These are phyloP conservation scores for Biston betularia DNA, from an alignment of 2,888 invertebrate species.

Conservation along the genomic window DNA sequence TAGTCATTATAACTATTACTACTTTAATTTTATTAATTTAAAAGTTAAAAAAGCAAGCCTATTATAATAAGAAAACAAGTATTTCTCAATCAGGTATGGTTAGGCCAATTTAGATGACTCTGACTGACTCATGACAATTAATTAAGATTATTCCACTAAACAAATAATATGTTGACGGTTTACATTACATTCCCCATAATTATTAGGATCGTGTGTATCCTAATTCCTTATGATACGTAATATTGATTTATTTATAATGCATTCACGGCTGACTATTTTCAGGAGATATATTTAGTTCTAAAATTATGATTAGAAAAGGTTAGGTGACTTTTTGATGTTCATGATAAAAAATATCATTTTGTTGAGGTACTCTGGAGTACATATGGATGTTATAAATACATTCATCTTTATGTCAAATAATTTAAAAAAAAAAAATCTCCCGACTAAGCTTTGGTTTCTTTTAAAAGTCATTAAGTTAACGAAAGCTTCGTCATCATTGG, in stretches of 20 bases:
- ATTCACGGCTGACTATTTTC: constrained; percentile 10
- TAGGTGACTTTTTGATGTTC: constrained; percentile 26
- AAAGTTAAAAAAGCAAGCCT: constrained; percentile 55
- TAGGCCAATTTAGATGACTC: constrained; percentile 34
- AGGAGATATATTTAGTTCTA: constrained; percentile 8
- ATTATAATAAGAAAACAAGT: constrained; percentile 24
- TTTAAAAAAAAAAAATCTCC: constrained; percentile 34
- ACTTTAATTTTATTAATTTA: constrained; percentile 48
- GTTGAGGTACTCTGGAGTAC: constrained; percentile 17
- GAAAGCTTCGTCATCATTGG: constrained; percentile 44
- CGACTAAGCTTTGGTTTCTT: constrained; percentile 47
- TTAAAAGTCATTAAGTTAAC: constrained; percentile 39
- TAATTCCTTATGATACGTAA: constrained; percentile 19
- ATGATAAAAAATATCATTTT: constrained; percentile 24
- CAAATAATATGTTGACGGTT: constrained; percentile 9
- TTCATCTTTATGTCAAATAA: constrained; percentile 18
- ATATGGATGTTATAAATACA: not conserved
- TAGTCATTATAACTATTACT: constrained; percentile 72
- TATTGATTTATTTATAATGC: constrained; percentile 16
- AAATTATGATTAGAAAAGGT: constrained; percentile 24
- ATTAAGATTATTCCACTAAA: constrained; percentile 3
- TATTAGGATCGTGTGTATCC: not conserved
- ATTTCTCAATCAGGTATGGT: constrained; percentile 23
- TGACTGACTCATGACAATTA: not conserved
- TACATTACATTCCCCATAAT: not conserved